These are phyloP conservation scores for Phaonia tiefii DNA, from an alignment of 2,888 invertebrate species.

Conservation along the genomic window DNA sequence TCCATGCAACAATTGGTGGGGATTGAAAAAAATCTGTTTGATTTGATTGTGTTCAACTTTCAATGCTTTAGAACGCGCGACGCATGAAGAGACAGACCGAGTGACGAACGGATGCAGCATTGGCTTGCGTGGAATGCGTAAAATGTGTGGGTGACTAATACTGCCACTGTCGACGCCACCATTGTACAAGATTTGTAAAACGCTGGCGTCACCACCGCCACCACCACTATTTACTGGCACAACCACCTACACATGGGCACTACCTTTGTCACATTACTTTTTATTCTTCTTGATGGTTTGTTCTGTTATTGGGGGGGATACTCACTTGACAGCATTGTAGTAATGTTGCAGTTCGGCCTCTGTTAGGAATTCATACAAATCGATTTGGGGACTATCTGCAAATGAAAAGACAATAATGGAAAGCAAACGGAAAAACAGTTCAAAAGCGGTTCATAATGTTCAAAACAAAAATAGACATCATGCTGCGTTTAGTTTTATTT, in stretches of 20 bases:
- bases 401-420: conserved; percentile 67
- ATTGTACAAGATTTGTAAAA: no score
- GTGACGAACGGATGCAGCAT: conserved; percentile 12
- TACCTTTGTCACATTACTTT: not conserved
- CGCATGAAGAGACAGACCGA: not conserved
- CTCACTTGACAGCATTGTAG: conserved; percentile 88
- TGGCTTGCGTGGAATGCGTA: conserved; percentile 40
- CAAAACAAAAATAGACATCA: conserved; percentile 1
- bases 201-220: conserved; percentile 4
- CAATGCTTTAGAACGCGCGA: conserved; percentile 17
- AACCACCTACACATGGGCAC: no score
- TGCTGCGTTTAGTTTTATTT: conserved; percentile 12
- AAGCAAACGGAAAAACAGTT: conserved; percentile 11
- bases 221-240: not conserved
- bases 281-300: conserved; percentile 3
- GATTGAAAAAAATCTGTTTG: conserved; percentile 12
- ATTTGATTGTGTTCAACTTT: conserved; percentile 42
- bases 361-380: conserved; percentile 93
- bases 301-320: conserved; percentile 62
- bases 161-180: not conserved
- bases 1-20: no score
- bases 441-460: not conserved
- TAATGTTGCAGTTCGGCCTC: conserved; percentile 97
- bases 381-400: conserved; percentile 81
- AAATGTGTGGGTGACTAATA: conserved; percentile 63